Base-by-base conservation (phyloP, 2,888 invertebrate species). In the Caenorhabditis afra region DNA sequence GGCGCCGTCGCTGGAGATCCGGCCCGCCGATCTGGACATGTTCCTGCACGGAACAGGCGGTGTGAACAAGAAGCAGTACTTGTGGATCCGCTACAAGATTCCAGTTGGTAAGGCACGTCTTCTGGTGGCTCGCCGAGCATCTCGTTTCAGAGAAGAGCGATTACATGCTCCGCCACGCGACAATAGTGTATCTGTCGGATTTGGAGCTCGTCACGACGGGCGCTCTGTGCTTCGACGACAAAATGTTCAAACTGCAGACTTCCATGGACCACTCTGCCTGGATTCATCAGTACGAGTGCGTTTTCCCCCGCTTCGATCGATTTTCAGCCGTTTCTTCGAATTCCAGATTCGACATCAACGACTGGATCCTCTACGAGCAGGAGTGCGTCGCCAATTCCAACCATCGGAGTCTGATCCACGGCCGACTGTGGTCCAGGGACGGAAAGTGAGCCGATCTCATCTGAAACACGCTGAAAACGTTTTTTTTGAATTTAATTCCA, bases 281-380 rank as follows among this genome's bases (percentile, higher is more conserved):
- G 86, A 79, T 83, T 44, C 84, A 85, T 75, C 83, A 86, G 44
- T 85, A 78, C 65, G 81, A 81, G 83, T 82, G 37, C 61, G 78
- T 62, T 67, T 22, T 74, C 20, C 41, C 3, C 11, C 3, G 12
- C 35, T 39, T 4, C 10, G 7, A 10, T 41, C 41, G n/a, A n/a
- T n/a, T n/a, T n/a, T n/a, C n/a, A n/a, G n/a, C n/a, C n/a, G n/a
- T n/a, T n/a, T n/a, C n/a, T n/a, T 50, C 18, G 7, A 20, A 12
- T 49, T 79, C 16, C 71, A 84, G 85, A 18, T 87, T 87, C 77
- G 85, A 87, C 66, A 83, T 85, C 23, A 86, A 87, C 61, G 87
- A 87, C 52, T 87, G 84, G 85, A 68, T 87, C 8, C 79, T 87
- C 1, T 87, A 85, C 58, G 87, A 87, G 61, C 84, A 84, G 53